Evolutionary conservation across 2,888 invertebrate genomes (phyloP), one percentile per base, ranked within the genome.

Genomic region (Aphrophora alni): DNA sequence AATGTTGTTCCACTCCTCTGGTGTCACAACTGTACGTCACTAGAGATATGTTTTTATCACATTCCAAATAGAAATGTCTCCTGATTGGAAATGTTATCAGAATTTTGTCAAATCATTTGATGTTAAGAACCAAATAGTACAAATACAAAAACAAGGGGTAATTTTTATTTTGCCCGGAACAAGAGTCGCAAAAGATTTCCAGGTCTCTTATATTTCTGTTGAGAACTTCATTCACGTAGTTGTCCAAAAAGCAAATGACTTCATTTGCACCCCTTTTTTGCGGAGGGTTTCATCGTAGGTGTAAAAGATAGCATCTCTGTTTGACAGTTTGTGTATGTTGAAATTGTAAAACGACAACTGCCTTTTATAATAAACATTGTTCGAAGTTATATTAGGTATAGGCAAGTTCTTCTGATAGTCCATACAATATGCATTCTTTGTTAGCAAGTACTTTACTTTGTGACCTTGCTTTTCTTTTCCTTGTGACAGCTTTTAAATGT

Each of bases 1-100:
- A 72, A 76, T 33, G 17, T 81, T 69, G 26, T 33, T 51, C 84
- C 84, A 85, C 59, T 85, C 83, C n/a, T 79, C 28, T 33, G 85
- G 84, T 74, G 83, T 26, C 82, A 85, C 85, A 10, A 81, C 81
- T 78, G 24, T 68, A 82, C 33, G 84, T 84, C 21, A 85, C 74
- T 21, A 84, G 83, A 83, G 71, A 78, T 78, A 71, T 70, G 73
- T 69, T 78, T 75, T 80, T 68, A 77, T 86, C 85, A 70, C 85
- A 84, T 73, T 85, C 85, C 28, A 84, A 24, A 79, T 85, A 85
- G 8, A 83, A 85, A 73, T 82, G 78, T 12, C 82, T 75, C 59
- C 74, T 14, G n/a, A 80, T 38, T 24, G 81, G 78, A 72, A 81
- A 82, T 28, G 76, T 78, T 26, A 82, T 77, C 75, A 72, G 21